Evolutionary conservation across 2,797 vertebrate genomes (phyloP).

Genomic region (Acanthurus lineatus): DNA sequence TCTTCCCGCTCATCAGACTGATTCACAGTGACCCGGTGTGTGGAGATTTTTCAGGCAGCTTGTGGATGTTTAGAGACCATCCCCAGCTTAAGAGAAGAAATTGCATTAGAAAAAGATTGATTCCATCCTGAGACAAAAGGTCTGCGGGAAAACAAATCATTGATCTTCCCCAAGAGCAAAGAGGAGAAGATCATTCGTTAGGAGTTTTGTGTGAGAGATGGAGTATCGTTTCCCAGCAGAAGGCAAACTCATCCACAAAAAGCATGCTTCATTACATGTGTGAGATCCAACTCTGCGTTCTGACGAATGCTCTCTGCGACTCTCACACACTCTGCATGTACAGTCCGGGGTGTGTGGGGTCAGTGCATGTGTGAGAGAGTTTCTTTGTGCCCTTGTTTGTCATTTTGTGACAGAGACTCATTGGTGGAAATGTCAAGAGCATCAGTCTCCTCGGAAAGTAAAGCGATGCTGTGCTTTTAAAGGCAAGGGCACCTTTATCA

Average conservation of each 20-base stretch:
- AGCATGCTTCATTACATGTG: constrained; percentile 47
- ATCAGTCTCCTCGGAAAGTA: constrained; percentile 56
- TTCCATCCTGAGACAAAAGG: constrained; percentile 54
- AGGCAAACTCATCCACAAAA: constrained; percentile 24
- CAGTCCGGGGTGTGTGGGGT: background rate
- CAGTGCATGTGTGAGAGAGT: background rate
- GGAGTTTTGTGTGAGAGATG: constrained; percentile 31
- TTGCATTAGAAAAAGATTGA: constrained; percentile 58
- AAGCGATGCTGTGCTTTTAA: constrained; percentile 43
- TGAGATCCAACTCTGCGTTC: constrained; percentile 5
- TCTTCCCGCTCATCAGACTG: constrained; percentile 23
- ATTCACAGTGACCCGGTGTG: background rate
- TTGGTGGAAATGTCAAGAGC: constrained; percentile 74
- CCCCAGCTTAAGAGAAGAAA: constrained; percentile 25
- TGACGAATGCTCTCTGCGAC: constrained; percentile 26
- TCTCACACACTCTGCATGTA: constrained; percentile 2
- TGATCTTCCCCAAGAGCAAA: constrained; percentile 56
- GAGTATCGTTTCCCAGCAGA: constrained; percentile 25
- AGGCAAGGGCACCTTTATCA: constrained; percentile 71
- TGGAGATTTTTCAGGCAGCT: constrained; percentile 33
- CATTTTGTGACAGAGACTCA: constrained; percentile 39
- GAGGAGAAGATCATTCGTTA: constrained; percentile 42
- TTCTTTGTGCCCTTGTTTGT: constrained; percentile 52
- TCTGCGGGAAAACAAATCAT: constrained; percentile 55
- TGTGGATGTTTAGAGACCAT: constrained; percentile 4